phyloP scores from a whole-genome alignment of 2,888 invertebrate genomes.

The Colostygia pectinataria region DNA sequence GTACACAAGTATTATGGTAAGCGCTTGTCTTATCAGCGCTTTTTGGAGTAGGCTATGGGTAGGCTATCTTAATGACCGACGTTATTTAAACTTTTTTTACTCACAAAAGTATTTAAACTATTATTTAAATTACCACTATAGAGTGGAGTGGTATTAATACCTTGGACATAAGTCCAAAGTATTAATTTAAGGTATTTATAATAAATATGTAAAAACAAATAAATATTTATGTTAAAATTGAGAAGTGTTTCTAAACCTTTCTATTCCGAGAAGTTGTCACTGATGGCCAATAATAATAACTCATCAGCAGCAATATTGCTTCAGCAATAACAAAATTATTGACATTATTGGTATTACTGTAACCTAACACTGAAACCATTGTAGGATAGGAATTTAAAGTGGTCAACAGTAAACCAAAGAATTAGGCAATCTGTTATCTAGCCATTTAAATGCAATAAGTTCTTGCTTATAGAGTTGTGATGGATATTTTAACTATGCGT shows the following conservation, averaged over 20 bases:
- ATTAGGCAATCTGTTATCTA: slow-evolving; percentile 20
- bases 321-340: slow-evolving; percentile 11
- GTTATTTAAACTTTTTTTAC: too few relatives aligned
- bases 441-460: slow-evolving; percentile 19
- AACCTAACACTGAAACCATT: slow-evolving; percentile 16
- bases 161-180: too few relatives aligned
- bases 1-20: too few relatives aligned
- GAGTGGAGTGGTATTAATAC: too few relatives aligned
- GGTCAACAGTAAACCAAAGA: slow-evolving; percentile 11
- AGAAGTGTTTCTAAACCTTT: slow-evolving; percentile 6
- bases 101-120: too few relatives aligned
- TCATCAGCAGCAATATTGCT: slow-evolving; percentile 13
- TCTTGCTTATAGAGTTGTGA: slow-evolving; percentile 2
- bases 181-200: too few relatives aligned
- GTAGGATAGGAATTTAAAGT: slow-evolving; percentile 14
- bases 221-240: not conserved
- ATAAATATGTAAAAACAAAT: not conserved
- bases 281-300: slow-evolving; percentile 17
- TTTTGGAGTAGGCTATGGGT: too few relatives aligned
- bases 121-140: too few relatives aligned
- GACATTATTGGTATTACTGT: slow-evolving; percentile 12
- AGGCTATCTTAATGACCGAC: too few relatives aligned
- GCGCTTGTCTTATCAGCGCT: too few relatives aligned
- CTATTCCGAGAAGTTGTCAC: slow-evolving; percentile 3
- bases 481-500: too few relatives aligned